Conservation (phyloP, 2,888 invertebrate species). For the Phyllotreta cruciferae region DNA sequence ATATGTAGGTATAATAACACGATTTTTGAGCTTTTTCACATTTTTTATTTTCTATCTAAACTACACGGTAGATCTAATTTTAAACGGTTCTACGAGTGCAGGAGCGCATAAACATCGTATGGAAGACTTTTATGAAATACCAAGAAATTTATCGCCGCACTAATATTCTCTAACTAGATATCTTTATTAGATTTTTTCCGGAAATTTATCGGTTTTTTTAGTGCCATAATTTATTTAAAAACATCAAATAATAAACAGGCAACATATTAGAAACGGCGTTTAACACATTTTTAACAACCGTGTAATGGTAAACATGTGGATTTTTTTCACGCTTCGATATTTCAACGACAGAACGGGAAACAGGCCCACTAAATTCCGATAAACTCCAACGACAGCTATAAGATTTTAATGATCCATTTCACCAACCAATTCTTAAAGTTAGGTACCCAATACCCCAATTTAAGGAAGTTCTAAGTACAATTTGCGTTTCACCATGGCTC, state of each 20-base stretch:
- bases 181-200: conserved; percentile 4
- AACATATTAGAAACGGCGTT: conserved; percentile 9
- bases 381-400: no score
- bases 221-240: conserved; percentile 13
- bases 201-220: conserved; percentile 9
- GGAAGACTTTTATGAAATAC: neutral
- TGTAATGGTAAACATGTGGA: conserved; percentile 24
- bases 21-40: no score
- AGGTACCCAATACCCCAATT: no score
- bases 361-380: neutral
- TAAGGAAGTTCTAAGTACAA: no score
- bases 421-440: no score
- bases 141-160: conserved; percentile 3
- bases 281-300: conserved; percentile 24
- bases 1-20: no score
- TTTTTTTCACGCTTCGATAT: conserved; percentile 9
- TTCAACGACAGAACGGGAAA: conserved; percentile 3
- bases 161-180: conserved; percentile 6
- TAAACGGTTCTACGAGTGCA: no score
- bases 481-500: no score
- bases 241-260: conserved; percentile 15
- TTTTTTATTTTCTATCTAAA: no score
- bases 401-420: no score
- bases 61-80: no score
- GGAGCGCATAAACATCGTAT: no score